Evolutionary conservation across 2,888 invertebrate species (phyloP), one percentile per base, ranked within the genome.

Genomic region (Panopea generosa): DNA sequence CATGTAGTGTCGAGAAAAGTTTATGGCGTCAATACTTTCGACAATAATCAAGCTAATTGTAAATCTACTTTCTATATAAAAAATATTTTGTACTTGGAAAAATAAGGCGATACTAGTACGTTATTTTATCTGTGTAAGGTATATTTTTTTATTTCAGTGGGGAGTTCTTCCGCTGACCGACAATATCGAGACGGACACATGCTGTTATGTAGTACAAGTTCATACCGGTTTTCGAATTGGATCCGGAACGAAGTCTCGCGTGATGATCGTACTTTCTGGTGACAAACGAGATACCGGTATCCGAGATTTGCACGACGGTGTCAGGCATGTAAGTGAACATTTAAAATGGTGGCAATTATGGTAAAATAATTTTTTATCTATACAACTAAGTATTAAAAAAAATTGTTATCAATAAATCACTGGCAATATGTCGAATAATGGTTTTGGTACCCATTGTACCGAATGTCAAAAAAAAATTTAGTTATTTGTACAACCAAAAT

Each of bases 211-310:
- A 26, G 29, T 86, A 4, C 77, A 81, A 14, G 79, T 86, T 2
- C 68, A 77, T 45, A 85, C 85, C 2, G 86, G 86, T 11, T 61
- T 81, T 38, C 63, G 84, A 2, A 62, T 65, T 16, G 60, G 69
- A 18, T 72, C 84, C 9, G 86, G 84, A 0, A 84, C 85, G 18
- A 65, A 70, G 16, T 85, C 85, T 6, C 67, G 60, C 14, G 78
- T 85, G 11, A 63, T 61, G 22, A 85, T 89, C 68, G 69, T 87
- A n/a, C 49, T 90, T 3, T 63, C 77, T 3, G 90, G 90, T 0
- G 87, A 89, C 9, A 24, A 62, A 2, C 73, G 69, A 6, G 87
- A 89, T 33, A 86, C 87, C 2, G 87, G 83, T 0, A 76, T 84
- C 7, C 45, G 87, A 22, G 60, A 77, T 14, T 68, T 89, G 1